Conservation (phyloP, 2,797 vertebrate species). For the Pristis pectinata region DNA sequence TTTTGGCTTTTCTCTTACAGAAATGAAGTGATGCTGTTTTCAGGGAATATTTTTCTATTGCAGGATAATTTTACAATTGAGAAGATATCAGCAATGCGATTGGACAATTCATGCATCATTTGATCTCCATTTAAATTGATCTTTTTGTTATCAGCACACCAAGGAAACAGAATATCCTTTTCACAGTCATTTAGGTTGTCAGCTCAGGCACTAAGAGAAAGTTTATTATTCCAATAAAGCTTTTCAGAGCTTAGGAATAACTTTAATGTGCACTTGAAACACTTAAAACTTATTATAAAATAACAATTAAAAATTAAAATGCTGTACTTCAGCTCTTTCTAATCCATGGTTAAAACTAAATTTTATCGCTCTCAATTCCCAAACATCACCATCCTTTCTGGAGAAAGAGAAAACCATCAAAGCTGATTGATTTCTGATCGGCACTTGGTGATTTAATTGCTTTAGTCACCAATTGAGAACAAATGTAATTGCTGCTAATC, state of each 20-base stretch:
- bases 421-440: not conserved
- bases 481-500: not conserved
- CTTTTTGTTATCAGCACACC: not conserved
- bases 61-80: not conserved
- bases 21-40: not conserved
- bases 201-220: not conserved
- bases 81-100: not conserved
- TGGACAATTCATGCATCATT: not conserved
- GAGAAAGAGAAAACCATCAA: too few species aligned
- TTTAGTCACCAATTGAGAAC: not conserved
- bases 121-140: conserved; percentile 1
- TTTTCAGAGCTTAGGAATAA: not conserved
- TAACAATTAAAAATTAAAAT: not conserved
- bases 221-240: not conserved
- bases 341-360: not conserved
- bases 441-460: not conserved
- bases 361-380: not conserved
- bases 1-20: too few species aligned
- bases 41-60: not conserved
- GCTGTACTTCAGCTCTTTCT: not conserved
- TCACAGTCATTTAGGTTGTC: not conserved
- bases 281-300: not conserved
- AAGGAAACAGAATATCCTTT: not conserved
- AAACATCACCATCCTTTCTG: not conserved
- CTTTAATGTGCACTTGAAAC: not conserved